Percentiles rank a stretch among this genome's conserved stretches.
Evolutionary conservation across 2,888 invertebrate genomes (phyloP).

Genomic region (Tineola bisselliella): DNA sequence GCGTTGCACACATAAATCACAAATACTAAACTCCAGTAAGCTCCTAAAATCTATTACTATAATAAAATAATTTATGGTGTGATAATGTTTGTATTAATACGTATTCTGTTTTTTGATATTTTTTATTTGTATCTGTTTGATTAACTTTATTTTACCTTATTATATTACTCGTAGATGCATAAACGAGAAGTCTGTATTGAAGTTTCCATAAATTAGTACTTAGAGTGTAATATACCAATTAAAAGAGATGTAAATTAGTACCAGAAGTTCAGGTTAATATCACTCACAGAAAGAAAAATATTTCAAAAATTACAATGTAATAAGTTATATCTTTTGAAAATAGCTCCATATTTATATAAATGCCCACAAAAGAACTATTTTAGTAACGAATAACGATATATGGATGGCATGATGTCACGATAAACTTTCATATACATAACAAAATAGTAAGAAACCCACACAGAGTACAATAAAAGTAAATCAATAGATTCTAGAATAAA

Average conservation of each 20-base stretch:
- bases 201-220: no score
- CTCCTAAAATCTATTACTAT: constrained; percentile 2
- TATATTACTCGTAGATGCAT: no score
- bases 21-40: constrained; percentile 14
- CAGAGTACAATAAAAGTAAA: neutral
- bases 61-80: neutral
- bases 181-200: no score
- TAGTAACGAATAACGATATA: neutral
- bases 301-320: no score
- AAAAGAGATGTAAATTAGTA: no score
- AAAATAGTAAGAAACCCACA: neutral
- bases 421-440: neutral
- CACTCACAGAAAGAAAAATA: no score
- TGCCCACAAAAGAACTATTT: neutral
- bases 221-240: no score
- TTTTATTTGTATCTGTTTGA: no score
- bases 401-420: neutral
- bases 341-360: neutral
- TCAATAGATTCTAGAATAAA: constrained; percentile 9
- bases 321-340: no score
- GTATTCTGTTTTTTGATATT: neutral
- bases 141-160: no score
- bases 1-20: constrained; percentile 32
- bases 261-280: no score
- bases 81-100: neutral